Evolutionary conservation across 2,888 invertebrate species (phyloP), one percentile per base, ranked within the genome.

Genomic region (Chrysina gloriosa): DNA sequence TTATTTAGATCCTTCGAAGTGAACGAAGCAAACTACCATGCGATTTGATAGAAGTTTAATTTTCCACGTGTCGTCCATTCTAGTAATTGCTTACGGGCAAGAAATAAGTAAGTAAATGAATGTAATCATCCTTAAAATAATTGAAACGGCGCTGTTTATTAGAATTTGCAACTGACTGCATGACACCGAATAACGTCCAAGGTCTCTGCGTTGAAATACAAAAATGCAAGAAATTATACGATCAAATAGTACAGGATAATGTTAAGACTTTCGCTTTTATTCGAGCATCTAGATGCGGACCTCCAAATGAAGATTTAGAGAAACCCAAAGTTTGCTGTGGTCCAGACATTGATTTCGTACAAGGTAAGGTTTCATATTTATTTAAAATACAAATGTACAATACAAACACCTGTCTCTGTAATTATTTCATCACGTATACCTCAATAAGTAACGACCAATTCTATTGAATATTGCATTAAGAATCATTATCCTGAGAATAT

Each of bases 131-230:
- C 5, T 11, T 11, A 23, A 25, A 19, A 11, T 2, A 23, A 1
- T 5, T 45, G 19, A 19, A 14, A 4, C 19, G 14, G 4, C 14
- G 19, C 16, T 68, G 36, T 67, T 52, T 61, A 63, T 65, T 45
- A 81, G 82, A 72, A 72, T 77, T 80, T 70, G 75, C 76, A 1
- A 79, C 79, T 0, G 71, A 70, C 27, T 87, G 87, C 74, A 70
- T 63, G 14, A 84, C 85, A 0, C 84, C 85, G 0, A 82, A 79
- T 50, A 76, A 77, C 0, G 79, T 78, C 1, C 61, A 61, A 0
- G 85, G 85, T 0, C 75, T 74, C 6, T 88, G 88, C 73, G 73
- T 85, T 2, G 77, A 78, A 0, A 74, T 87, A 1, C 73, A 78
- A 67, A 67, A 81, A 7, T 87, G 87, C 69, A 64, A 73, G 0